Conservation (phyloP, 2,797 vertebrate genomes). For the Pangasius sanitwongsei region DNA sequence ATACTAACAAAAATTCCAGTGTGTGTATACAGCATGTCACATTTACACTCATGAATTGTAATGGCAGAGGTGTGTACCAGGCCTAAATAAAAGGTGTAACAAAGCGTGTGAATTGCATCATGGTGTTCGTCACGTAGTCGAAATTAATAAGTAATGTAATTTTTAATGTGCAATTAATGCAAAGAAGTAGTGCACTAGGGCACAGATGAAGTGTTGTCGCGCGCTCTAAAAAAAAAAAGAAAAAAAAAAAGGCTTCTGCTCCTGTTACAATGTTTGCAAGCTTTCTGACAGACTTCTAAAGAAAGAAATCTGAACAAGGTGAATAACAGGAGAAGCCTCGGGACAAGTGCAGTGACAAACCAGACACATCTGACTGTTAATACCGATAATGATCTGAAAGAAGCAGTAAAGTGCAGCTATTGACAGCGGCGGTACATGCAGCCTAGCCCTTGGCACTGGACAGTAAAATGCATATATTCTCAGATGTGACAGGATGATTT, state of each 20-base stretch:
- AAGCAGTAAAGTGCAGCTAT: not conserved
- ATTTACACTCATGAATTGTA: slow-evolving; percentile 15
- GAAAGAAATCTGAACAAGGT: not conserved
- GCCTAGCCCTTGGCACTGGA: not conserved
- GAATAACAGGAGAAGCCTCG: not conserved
- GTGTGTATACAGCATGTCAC: not conserved
- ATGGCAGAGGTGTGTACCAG: slow-evolving; percentile 31
- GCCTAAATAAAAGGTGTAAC: slow-evolving; percentile 48
- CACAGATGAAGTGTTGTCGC: not conserved
- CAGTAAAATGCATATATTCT: not conserved
- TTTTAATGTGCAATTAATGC: not conserved
- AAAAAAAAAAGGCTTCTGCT: not conserved
- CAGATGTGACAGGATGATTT: not conserved
- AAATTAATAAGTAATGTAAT: not conserved
- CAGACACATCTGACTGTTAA: not conserved
- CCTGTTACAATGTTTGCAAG: not conserved
- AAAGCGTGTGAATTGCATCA: slow-evolving; percentile 3
- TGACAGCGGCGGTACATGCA: not conserved
- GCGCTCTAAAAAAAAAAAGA: not conserved
- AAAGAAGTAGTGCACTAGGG: not conserved
- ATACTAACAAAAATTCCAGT: slow-evolving; percentile 10
- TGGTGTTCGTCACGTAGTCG: not conserved
- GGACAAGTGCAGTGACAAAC: not conserved
- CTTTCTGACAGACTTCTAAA: not conserved
- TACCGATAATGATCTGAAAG: not conserved